Evolutionary conservation across 2,797 vertebrate genomes (phyloP).

Genomic region (Neopelma chrysocephalum): DNA sequence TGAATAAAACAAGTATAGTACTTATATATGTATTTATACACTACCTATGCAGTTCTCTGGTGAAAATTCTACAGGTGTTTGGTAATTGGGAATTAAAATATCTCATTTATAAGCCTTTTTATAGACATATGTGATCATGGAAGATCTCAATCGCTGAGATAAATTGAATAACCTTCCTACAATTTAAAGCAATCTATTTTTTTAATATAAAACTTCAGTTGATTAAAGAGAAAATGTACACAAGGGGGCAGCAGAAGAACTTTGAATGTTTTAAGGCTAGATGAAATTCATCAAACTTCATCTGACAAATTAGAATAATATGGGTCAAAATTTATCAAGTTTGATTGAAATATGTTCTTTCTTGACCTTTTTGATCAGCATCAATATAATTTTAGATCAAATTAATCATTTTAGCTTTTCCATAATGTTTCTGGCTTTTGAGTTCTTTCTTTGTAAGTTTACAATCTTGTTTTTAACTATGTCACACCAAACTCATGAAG

Average conservation of each 20-base stretch:
- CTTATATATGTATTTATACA: not conserved
- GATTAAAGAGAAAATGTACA: conserved; percentile 15
- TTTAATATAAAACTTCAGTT: not conserved
- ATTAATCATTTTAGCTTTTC: not conserved
- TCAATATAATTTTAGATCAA: not conserved
- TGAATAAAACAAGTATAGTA: not conserved
- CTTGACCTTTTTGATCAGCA: not conserved
- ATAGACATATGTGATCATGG: not conserved
- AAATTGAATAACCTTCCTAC: not conserved
- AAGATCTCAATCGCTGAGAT: not conserved
- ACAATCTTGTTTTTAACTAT: not conserved
- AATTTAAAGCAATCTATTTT: not conserved
- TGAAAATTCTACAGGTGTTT: not conserved
- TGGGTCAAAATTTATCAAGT: not conserved
- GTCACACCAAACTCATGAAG: not conserved
- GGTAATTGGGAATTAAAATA: not conserved
- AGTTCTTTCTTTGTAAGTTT: not conserved
- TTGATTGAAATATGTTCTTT: not conserved
- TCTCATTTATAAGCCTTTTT: not conserved
- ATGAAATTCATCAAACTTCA: not conserved
- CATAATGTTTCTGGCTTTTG: not conserved
- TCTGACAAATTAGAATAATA: not conserved
- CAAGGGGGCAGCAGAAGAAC: conserved; percentile 71
- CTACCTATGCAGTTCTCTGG: not conserved
- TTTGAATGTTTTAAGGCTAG: not conserved